Evolutionary conservation across 2,888 invertebrate species (phyloP).

Genomic region (Lamellibrachia satsuma): DNA sequence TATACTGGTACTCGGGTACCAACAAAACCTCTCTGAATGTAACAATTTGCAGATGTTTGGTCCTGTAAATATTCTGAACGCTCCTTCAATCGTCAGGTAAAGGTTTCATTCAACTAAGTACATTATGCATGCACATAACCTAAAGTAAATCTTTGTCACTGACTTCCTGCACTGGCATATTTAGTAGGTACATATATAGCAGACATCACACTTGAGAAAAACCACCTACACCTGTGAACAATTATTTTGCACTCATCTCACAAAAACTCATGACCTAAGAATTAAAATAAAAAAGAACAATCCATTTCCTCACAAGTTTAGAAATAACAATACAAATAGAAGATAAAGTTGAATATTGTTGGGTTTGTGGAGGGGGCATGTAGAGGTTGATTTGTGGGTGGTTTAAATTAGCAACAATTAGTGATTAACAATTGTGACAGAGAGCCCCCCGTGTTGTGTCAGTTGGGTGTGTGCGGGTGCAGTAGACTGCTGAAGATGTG

Average conservation of each 20-base stretch:
- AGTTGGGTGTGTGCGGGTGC: not conserved
- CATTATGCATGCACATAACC: not conserved
- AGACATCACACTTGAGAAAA: not conserved
- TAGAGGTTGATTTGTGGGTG: not conserved
- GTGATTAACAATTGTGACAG: not conserved
- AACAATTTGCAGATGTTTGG: not conserved
- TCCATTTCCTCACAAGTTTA: not conserved
- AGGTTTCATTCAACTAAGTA: not conserved
- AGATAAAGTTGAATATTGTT: not conserved
- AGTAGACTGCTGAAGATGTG: not conserved
- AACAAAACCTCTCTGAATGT: not conserved
- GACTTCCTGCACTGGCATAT: constrained; percentile 17
- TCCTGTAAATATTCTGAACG: not conserved
- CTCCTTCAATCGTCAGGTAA: not conserved
- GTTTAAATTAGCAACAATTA: not conserved
- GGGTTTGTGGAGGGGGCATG: not conserved
- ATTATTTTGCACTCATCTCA: not conserved
- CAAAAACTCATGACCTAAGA: not conserved
- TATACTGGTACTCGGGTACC: not conserved
- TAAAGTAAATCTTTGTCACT: not conserved
- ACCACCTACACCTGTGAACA: not conserved
- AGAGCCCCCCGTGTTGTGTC: not conserved
- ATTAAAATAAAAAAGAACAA: not conserved
- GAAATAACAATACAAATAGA: not conserved
- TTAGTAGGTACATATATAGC: not conserved